A percentile compares a stretch with the other conserved stretches of the same genome.
These are phyloP conservation scores for Lepidurus arcticus DNA, from an alignment of 1,140 invertebrate genomes.

Conservation along the genomic window DNA sequence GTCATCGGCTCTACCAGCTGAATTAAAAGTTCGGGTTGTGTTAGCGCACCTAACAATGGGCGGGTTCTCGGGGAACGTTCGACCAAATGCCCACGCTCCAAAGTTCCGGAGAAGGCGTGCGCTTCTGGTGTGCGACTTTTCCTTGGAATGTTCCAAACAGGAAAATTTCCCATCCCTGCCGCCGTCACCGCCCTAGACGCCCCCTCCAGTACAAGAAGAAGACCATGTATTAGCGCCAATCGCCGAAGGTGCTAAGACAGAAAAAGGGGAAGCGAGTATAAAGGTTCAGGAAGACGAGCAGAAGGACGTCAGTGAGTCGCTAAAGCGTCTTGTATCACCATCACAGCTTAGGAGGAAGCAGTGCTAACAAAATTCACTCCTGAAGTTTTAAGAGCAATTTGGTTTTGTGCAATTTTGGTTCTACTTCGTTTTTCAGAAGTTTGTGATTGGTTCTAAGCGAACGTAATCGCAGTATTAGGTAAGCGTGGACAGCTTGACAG, in stretches of 20 bases:
- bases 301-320: conserved; percentile 8
- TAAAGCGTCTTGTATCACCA: conserved; percentile 8
- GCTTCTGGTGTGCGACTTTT: background rate
- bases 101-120: background rate
- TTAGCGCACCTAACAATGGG: background rate
- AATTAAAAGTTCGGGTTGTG: background rate
- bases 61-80: background rate
- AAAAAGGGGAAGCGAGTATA: conserved; percentile 19
- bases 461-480: background rate
- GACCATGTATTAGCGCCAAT: conserved; percentile 9
- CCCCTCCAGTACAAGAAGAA: background rate
- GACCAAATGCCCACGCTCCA: background rate
- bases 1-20: background rate
- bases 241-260: conserved; percentile 13
- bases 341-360: background rate
- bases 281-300: background rate
- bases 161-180: background rate
- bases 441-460: background rate
- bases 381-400: background rate
- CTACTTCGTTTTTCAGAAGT: background rate
- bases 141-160: background rate
- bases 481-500: background rate
- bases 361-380: background rate
- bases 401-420: background rate
- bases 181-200: background rate